Evolutionary conservation across 2,888 invertebrate genomes (phyloP).

Genomic region (Shargacucullia verbasci): DNA sequence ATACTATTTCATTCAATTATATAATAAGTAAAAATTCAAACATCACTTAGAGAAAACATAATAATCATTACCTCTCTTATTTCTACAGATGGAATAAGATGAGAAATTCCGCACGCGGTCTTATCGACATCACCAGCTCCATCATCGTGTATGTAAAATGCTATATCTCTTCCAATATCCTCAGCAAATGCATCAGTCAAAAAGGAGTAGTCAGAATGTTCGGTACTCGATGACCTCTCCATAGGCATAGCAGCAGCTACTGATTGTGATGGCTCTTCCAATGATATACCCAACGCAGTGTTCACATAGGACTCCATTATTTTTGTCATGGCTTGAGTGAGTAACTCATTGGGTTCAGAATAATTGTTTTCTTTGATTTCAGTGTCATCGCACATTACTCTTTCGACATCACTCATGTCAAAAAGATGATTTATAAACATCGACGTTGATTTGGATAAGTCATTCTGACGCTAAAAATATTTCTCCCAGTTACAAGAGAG

Average conservation of each 20-base stretch:
- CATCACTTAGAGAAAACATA: not conserved
- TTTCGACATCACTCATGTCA: constrained; percentile 81
- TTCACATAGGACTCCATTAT: constrained; percentile 73
- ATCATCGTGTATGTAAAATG: constrained; percentile 65
- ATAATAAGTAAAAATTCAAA: too few species aligned
- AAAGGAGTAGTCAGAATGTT: constrained; percentile 72
- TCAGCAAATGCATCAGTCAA: constrained; percentile 65
- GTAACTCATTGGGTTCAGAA: constrained; percentile 57
- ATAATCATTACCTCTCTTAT: constrained; percentile 51
- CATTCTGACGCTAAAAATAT: constrained; percentile 64
- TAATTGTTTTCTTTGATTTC: constrained; percentile 51
- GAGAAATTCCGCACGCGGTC: constrained; percentile 35
- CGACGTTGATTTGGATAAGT: constrained; percentile 73
- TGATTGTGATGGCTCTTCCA: constrained; percentile 50
- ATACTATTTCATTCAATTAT: not conserved
- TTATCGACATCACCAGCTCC: constrained; percentile 43
- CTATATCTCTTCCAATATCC: constrained; percentile 61
- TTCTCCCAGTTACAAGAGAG: constrained; percentile 6
- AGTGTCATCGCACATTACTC: constrained; percentile 59
- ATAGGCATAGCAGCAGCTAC: constrained; percentile 33
- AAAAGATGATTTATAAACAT: constrained; percentile 79
- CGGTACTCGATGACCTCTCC: constrained; percentile 54
- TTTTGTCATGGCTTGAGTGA: constrained; percentile 65
- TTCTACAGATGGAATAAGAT: constrained; percentile 52
- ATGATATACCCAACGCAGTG: constrained; percentile 61